Conservation (phyloP, 2,797 vertebrate species). For the Spondyliosoma cantharus region DNA sequence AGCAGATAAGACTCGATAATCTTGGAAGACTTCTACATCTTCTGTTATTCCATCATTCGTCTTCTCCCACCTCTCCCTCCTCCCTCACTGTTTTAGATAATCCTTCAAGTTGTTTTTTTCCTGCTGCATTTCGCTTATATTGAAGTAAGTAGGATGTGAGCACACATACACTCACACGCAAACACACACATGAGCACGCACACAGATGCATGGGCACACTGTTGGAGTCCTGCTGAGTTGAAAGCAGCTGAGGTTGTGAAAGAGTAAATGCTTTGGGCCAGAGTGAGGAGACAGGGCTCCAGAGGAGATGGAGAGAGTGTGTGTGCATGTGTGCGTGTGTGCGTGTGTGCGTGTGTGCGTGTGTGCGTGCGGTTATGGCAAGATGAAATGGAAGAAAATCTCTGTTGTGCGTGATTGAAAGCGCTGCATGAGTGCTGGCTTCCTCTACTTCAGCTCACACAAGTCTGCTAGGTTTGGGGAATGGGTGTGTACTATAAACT, state of each 20-base stretch:
- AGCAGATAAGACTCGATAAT: constrained; percentile 34
- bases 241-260: constrained; percentile 60
- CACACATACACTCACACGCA: constrained; percentile 9
- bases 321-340: constrained; percentile 22
- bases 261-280: constrained; percentile 63
- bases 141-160: constrained; percentile 4
- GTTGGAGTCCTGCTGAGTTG: constrained; percentile 58
- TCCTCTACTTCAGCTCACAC: constrained; percentile 54
- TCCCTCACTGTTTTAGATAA: constrained; percentile 20
- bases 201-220: constrained; percentile 2
- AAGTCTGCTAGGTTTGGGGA: constrained; percentile 52
- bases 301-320: constrained; percentile 19
- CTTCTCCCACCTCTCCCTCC: constrained; percentile 24
- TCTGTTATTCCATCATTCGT: constrained; percentile 35
- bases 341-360: constrained; percentile 26
- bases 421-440: constrained; percentile 46
- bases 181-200: not conserved
- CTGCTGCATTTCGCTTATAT: constrained; percentile 24
- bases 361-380: constrained; percentile 4
- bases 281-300: constrained; percentile 39
- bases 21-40: constrained; percentile 13
- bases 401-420: constrained; percentile 66
- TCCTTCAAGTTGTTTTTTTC: constrained; percentile 33
- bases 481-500: constrained; percentile 26
- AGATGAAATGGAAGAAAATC: constrained; percentile 62